Base-by-base conservation (phyloP, 1,140 invertebrate species). In the Arion vulgaris region DNA sequence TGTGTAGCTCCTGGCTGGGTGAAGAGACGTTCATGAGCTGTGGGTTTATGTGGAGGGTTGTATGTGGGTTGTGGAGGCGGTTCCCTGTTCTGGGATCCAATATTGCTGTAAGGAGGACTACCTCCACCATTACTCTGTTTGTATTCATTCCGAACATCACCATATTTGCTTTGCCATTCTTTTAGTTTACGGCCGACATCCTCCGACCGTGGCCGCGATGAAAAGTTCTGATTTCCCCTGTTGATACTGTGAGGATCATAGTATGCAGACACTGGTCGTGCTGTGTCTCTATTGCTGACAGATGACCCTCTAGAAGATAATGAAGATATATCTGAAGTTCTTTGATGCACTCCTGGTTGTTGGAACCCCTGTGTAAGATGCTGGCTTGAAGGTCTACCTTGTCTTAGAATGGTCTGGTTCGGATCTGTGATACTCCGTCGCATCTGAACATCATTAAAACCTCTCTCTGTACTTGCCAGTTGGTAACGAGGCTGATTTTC, bases 191-290 rank as follows among this genome's bases (percentile, higher is more conserved):
- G 49, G 49, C 82, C 88, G 0, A 91, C 84, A 72, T 91, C 90
- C 72, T 88, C 89, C 39, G 90, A 91, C 72, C 85, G 86, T 2
- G 90, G 90, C 49, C 90, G 53, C 26, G 41, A 32, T 15, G 49
- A 66, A 23, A 36, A 71, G 5, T 53, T 49, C 62, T 68, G 84
- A 83, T n/a, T 85, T 57, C 49, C 71, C 15, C 36, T 28, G 49
- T 82, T 85, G 36, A 85, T 85, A 23, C 81, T 85, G 15, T 86
- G 87, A 36, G 84, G 81, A 82, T 84, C 81, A 77, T 85, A 88
- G 82, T 88, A 90, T 1, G 88, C 88, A 15, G 90, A 91, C 74
- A 88, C 87, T 15, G 90, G 89, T 69, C 90, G 80, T n/a, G n/a
- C n/a, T 62, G 87, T 83, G 79, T 90, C 89, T 73, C 85, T 86